Conservation (phyloP, 2,113 vertebrate genomes). For the Tetraodon nigroviridis region DNA sequence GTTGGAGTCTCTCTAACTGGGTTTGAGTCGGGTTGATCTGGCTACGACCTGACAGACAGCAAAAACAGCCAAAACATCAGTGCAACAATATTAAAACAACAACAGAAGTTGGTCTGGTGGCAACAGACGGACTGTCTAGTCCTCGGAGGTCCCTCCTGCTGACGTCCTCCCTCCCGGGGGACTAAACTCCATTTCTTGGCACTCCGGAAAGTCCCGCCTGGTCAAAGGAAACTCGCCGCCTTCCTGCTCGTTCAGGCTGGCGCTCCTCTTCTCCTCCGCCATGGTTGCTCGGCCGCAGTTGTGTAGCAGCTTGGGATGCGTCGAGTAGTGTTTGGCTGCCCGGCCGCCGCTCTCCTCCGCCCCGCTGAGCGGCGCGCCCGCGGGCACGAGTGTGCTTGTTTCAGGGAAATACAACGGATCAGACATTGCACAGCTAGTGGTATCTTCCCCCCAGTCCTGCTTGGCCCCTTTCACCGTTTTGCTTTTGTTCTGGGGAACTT, state of each 20-base stretch:
- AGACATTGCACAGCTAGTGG: slow-evolving; percentile 61
- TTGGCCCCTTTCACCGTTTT: slow-evolving; percentile 45
- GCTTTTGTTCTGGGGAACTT: slow-evolving; percentile 47
- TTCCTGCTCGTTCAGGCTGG: slow-evolving; percentile 9
- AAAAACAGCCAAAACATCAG: slow-evolving; percentile 9
- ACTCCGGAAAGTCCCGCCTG: slow-evolving; percentile 41
- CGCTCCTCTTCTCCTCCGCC: slow-evolving; percentile 13
- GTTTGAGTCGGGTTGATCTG: slow-evolving; percentile 18
- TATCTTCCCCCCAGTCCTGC: slow-evolving; percentile 41
- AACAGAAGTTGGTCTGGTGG: slow-evolving; percentile 45
- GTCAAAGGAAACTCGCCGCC: slow-evolving; percentile 21
- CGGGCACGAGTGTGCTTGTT: slow-evolving; percentile 1
- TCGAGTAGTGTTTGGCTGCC: slow-evolving; percentile 49
- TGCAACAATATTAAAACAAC: slow-evolving; percentile 7
- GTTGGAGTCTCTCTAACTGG: slow-evolving; percentile 16
- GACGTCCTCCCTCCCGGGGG: slow-evolving; percentile 4
- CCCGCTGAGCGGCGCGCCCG: slow-evolving; percentile 24
- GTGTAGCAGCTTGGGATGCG: slow-evolving; percentile 41
- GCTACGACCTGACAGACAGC: slow-evolving; percentile 12
- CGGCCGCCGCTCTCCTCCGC: too few species aligned
- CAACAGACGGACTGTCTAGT: slow-evolving; percentile 13
- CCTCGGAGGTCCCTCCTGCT: slow-evolving; percentile 2
- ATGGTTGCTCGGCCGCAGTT: slow-evolving; percentile 22
- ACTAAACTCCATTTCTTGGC: slow-evolving; percentile 53
- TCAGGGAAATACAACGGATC: slow-evolving; percentile 24